Evolutionary conservation across 2,888 invertebrate genomes (phyloP).

Genomic region (Listrodromus nycthemerus): DNA sequence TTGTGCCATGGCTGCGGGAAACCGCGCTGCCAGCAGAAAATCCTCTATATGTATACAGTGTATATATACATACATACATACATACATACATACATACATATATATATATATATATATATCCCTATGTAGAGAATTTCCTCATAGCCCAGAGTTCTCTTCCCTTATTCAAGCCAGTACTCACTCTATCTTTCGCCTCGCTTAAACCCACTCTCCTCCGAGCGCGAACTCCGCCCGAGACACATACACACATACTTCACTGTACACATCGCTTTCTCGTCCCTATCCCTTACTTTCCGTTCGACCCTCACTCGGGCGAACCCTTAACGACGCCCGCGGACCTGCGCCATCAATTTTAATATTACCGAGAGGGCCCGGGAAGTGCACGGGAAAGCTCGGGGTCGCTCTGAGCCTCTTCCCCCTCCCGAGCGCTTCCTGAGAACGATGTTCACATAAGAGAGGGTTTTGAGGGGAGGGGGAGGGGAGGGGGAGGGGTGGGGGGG

Average conservation of each 20-base stretch:
- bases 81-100: neutral
- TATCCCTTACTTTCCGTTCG: constrained; percentile 11
- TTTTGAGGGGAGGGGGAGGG: neutral
- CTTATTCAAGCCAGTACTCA: constrained; percentile 17
- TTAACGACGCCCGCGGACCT: constrained; percentile 64
- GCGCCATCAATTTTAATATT: constrained; percentile 73
- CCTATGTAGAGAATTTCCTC: constrained; percentile 7
- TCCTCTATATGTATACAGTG: constrained; percentile 13
- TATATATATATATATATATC: neutral
- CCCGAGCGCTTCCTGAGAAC: constrained; percentile 34
- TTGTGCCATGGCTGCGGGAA: constrained; percentile 55
- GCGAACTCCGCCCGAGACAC: neutral
- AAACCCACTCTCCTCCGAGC: neutral
- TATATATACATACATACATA: too few relatives aligned
- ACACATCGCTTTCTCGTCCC: constrained; percentile 8
- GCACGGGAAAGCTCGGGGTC: constrained; percentile 50
- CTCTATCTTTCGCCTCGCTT: constrained; percentile 6
- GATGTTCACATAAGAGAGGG: constrained; percentile 26
- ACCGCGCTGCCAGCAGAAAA: constrained; percentile 67
- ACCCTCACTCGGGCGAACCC: constrained; percentile 46
- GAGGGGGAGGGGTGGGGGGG: constrained; percentile 14
- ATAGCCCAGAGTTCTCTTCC: neutral
- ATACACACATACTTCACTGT: constrained; percentile 33
- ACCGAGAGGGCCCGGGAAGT: constrained; percentile 48
- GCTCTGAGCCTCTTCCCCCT: neutral